A percentile compares a stretch with the other conserved stretches of the same genome.
phyloP scores from a whole-genome alignment of 2,888 invertebrate genomes.

The Lathronympha strigana region DNA sequence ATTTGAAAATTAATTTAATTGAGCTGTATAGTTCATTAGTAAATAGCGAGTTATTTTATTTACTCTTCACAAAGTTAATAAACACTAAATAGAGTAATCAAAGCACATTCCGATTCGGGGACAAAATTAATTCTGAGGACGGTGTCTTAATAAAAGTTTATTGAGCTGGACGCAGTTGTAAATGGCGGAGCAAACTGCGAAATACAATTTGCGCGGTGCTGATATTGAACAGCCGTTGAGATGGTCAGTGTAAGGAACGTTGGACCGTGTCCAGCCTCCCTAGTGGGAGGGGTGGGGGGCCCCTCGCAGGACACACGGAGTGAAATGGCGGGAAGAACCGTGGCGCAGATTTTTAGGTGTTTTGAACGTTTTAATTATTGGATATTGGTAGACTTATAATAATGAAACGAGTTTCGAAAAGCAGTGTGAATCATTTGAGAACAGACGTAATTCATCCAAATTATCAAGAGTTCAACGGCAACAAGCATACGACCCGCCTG shows the following conservation, averaged over 20 bases:
- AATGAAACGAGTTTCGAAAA: no score
- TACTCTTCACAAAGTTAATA: background rate
- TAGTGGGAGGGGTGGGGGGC: background rate
- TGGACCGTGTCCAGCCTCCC: constrained; percentile 23
- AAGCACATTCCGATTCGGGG: background rate
- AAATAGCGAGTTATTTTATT: background rate
- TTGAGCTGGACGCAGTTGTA: background rate
- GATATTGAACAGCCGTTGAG: constrained; percentile 15
- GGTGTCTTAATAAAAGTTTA: constrained; percentile 6
- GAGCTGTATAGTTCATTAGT: background rate
- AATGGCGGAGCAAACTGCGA: constrained; percentile 3
- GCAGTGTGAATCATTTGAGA: no score
- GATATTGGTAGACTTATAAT: no score
- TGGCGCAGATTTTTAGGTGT: no score
- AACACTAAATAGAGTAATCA: background rate
- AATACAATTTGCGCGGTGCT: constrained; percentile 8
- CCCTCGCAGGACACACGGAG: constrained; percentile 1
- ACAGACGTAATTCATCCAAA: no score
- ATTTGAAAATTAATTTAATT: background rate
- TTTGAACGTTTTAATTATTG: no score
- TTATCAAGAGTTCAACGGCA: no score
- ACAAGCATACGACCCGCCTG: no score
- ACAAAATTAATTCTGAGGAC: background rate
- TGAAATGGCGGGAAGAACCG: background rate
- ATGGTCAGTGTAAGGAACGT: constrained; percentile 29